These are phyloP conservation scores for Apodemus agrarius DNA, from an alignment of 2,797 vertebrate species.

Conservation along the genomic window DNA sequence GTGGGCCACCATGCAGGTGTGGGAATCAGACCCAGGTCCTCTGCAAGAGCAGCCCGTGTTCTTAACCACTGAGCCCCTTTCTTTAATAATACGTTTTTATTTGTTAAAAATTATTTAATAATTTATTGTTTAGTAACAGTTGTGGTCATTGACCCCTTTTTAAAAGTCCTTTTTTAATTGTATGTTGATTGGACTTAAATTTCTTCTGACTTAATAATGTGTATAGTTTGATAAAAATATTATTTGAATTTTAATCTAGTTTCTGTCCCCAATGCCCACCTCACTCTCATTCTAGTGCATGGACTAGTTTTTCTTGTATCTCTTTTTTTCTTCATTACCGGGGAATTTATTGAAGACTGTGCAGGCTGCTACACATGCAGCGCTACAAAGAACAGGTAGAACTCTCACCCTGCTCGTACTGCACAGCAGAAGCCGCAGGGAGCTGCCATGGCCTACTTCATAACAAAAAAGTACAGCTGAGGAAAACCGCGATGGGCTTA, in stretches of 20 bases:
- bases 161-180: not conserved
- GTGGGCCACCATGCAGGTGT: not conserved
- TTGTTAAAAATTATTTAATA: constrained; percentile 47
- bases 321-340: not conserved
- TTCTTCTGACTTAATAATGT: not conserved
- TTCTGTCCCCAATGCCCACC: not conserved
- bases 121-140: constrained; percentile 20
- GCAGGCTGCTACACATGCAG: not conserved
- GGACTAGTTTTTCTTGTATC: not conserved
- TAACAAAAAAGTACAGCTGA: not conserved
- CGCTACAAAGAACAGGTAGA: not conserved
- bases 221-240: not conserved
- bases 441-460: not conserved
- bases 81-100: constrained; percentile 7
- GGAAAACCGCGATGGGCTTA: not conserved
- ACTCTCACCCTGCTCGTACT: not conserved
- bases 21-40: not conserved
- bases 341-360: not conserved
- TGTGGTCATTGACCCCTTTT: not conserved
- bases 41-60: not conserved
- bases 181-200: constrained; percentile 18
- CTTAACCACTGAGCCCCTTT: not conserved
- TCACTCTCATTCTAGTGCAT: not conserved
- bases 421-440: not conserved
- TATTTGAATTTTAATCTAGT: not conserved